Percentiles rank a stretch among this genome's conserved stretches.
Conservation (phyloP, 2,113 vertebrate species). For the Hyaena hyaena region DNA sequence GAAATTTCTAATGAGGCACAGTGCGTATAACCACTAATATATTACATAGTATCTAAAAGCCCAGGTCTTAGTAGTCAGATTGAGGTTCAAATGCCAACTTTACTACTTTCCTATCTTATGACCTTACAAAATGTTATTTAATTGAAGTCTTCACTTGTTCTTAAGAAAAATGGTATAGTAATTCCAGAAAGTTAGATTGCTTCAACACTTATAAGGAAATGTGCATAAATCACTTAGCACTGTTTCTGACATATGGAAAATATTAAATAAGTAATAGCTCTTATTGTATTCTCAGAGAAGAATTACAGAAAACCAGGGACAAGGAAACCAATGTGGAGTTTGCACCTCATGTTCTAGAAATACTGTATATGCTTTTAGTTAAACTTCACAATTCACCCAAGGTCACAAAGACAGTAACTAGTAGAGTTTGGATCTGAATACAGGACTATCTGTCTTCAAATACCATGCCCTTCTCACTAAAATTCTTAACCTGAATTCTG, state of each 20-base stretch:
- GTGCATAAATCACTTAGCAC: background rate
- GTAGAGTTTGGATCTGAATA: conserved; percentile 21
- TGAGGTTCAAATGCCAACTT: background rate
- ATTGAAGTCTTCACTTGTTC: background rate
- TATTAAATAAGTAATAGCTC: background rate
- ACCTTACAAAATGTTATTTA: background rate
- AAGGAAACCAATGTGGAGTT: background rate
- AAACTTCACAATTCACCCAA: conserved; percentile 18
- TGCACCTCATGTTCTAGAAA: background rate
- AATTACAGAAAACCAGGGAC: background rate
- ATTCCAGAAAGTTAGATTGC: background rate
- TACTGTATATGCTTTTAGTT: background rate
- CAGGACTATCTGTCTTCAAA: background rate
- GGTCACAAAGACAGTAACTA: background rate
- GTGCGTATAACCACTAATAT: background rate
- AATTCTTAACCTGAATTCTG: conserved; percentile 43
- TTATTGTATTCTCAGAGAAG: background rate
- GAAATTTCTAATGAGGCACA: conserved; percentile 8
- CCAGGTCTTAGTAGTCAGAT: background rate
- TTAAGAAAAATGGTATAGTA: background rate
- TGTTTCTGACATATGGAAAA: conserved; percentile 22
- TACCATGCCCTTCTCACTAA: background rate
- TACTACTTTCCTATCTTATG: background rate
- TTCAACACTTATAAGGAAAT: conserved; percentile 21
- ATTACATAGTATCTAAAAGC: background rate